Evolutionary conservation across 2,888 invertebrate genomes (phyloP).

Genomic region (Caenorhabditis sp.): DNA sequence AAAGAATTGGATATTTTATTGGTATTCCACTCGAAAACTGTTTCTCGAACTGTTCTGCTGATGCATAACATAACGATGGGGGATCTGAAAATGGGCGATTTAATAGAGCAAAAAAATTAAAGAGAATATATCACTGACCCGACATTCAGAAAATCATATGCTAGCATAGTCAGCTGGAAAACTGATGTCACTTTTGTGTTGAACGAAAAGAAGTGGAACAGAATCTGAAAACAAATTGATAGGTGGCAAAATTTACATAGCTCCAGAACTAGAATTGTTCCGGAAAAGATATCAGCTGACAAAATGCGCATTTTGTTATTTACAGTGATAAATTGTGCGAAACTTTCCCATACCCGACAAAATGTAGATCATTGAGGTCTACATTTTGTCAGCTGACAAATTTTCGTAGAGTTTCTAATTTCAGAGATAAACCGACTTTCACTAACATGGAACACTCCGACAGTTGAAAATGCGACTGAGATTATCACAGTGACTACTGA

Average conservation of each 20-base stretch:
- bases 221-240: constrained; percentile 20
- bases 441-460: constrained; percentile 26
- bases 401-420: neutral
- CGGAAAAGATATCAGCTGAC: too few species aligned
- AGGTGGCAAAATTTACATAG: too few species aligned
- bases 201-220: constrained; percentile 15
- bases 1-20: neutral
- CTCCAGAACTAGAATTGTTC: too few species aligned
- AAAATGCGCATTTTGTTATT: too few species aligned
- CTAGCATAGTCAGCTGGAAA: constrained; percentile 7
- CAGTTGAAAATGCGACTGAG: constrained; percentile 8
- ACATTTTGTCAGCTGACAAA: neutral
- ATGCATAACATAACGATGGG: constrained; percentile 40
- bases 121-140: neutral
- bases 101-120: too few species aligned
- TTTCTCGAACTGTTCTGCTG: constrained; percentile 6
- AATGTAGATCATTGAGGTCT: too few species aligned
- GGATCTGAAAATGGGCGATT: constrained; percentile 1
- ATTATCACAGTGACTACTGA: constrained; percentile 12
- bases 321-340: too few species aligned
- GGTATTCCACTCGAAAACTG: constrained; percentile 8
- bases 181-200: constrained; percentile 23
- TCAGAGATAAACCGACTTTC: too few species aligned
- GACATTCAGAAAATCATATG: constrained; percentile 29
- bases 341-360: too few species aligned